These are phyloP conservation scores for Patagioenas fasciata DNA, from an alignment of 2,113 vertebrate genomes.

Conservation along the genomic window DNA sequence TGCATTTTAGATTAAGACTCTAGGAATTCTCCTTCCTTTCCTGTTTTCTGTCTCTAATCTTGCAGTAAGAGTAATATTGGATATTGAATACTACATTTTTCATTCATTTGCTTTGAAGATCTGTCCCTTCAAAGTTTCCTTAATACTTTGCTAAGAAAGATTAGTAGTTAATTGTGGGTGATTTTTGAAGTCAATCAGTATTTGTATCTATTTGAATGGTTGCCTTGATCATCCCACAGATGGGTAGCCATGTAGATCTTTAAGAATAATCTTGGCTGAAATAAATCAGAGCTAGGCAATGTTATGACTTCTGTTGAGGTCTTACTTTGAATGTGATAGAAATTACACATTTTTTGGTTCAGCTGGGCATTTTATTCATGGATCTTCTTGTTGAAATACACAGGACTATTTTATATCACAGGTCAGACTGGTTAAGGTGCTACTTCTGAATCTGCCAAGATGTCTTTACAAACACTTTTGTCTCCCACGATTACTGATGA, in stretches of 20 bases:
- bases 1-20: not conserved
- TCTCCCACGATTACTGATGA: not conserved
- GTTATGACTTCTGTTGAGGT: not conserved
- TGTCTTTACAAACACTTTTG: not conserved
- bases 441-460: not conserved
- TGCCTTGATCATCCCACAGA: not conserved
- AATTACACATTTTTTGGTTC: not conserved
- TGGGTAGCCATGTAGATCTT: not conserved
- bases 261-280: not conserved
- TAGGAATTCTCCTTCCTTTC: not conserved
- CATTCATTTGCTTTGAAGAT: not conserved
- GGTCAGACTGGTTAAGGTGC: not conserved
- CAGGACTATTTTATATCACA: rapidly evolving
- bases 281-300: not conserved
- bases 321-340: not conserved
- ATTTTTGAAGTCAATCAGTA: not conserved
- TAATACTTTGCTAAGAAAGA: not conserved
- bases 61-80: not conserved
- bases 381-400: not conserved
- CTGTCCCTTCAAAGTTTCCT: not conserved
- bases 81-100: not conserved
- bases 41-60: not conserved
- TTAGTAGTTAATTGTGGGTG: not conserved
- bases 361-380: not conserved
- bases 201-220: not conserved